Evolutionary conservation across 2,113 vertebrate genomes (phyloP), one percentile per base, ranked within the genome.

Genomic region (Elachura formosa): DNA sequence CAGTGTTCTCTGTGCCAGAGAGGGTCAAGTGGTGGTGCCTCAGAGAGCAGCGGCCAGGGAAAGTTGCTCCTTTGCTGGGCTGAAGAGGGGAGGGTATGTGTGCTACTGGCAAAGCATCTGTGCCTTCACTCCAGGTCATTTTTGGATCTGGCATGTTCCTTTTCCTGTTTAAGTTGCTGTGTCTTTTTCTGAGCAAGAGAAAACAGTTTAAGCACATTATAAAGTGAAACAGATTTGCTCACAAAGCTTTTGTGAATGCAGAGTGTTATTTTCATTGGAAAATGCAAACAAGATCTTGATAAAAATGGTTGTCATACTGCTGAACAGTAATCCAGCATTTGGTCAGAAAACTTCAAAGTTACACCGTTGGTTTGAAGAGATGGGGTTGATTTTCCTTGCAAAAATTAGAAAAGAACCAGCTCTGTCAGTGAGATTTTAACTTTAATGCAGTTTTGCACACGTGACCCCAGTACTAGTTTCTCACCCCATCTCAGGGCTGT

Each of bases 121-220:
- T 0, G 3, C 43, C 45, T 75, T 34, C 34, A 18, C 45, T 64
- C 38, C 63, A 11, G 58, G 22, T 84, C 64, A 31, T 52, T 51
- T 51, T 69, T 3, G 0, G 36, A 20, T 29, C 71, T 59, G 23
- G 20, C 8, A 0, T 31, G 31, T 36, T 75, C 62, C 58, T 73
- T 66, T 72, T 56, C n/a, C 40, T 38, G 12, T 75, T 92, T 38
- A 76, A 94, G 91, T 83, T 89, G 40, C 76, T 55, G 73, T n/a
- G 15, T 55, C 81, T 84, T 76, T 62, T 83, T 77, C 49, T 56
- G 24, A 85, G 54, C 29, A 24, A 24, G 68, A 71, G 41, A 73
- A 87, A 73, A 87, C n/a, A 38, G 20, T 52, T 72, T 11, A 68
- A 74, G 84, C 24, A 3, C 1, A 2, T 66, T 55, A 36, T 54